phyloP scores from a whole-genome alignment of 2,888 invertebrate species.

The Eupithecia tripunctaria region DNA sequence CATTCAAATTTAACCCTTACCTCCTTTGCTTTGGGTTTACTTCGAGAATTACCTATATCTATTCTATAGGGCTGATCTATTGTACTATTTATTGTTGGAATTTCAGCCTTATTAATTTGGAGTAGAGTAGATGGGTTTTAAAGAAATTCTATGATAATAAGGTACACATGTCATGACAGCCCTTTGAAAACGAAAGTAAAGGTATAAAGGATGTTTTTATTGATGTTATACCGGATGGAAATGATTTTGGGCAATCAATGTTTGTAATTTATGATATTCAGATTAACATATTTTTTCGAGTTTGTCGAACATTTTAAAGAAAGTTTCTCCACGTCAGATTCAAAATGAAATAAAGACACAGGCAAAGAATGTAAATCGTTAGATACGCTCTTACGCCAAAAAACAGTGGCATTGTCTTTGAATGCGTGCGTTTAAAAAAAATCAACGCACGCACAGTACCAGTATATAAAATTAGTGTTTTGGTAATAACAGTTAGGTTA shows the following conservation, averaged over 20 bases:
- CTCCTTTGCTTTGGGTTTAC: slow-evolving; percentile 10
- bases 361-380: too few relatives aligned
- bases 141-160: slow-evolving; percentile 35
- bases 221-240: slow-evolving; percentile 32
- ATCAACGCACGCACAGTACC: too few relatives aligned
- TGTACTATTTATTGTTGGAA: not conserved
- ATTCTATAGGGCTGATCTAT: not conserved
- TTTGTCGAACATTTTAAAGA: too few relatives aligned
- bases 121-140: slow-evolving; percentile 21
- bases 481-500: too few relatives aligned
- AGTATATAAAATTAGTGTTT: too few relatives aligned
- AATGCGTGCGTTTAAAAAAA: too few relatives aligned
- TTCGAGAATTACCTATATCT: not conserved
- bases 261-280: not conserved
- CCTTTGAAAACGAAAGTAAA: slow-evolving; percentile 51
- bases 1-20: slow-evolving; percentile 47
- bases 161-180: slow-evolving; percentile 55
- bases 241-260: slow-evolving; percentile 31
- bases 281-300: not conserved
- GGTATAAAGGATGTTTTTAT: slow-evolving; percentile 37
- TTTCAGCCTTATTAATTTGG: slow-evolving; percentile 40
- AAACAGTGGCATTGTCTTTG: too few relatives aligned
- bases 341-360: too few relatives aligned
- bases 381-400: too few relatives aligned
- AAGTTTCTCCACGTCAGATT: too few relatives aligned